Conservation (phyloP, 2,888 invertebrate genomes). For the Megamerina dolium region DNA sequence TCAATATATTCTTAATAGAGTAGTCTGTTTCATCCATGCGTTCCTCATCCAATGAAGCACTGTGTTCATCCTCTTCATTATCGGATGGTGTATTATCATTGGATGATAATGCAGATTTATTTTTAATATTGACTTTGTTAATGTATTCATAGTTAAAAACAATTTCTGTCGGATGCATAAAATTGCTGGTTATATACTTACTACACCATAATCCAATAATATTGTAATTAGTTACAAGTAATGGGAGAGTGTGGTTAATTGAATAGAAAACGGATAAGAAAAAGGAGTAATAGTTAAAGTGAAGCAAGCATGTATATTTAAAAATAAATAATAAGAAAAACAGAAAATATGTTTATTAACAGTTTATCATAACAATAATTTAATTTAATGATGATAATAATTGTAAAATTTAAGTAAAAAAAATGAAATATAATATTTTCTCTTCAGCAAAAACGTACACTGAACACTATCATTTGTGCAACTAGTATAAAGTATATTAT, state of each 20-base stretch:
- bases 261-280: slow-evolving; percentile 18
- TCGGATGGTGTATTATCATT: slow-evolving; percentile 25
- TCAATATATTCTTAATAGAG: slow-evolving; percentile 38
- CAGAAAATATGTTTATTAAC: too few relatives aligned
- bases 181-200: slow-evolving; percentile 44
- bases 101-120: slow-evolving; percentile 18
- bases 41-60: slow-evolving; percentile 29
- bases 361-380: too few relatives aligned
- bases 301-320: too few relatives aligned
- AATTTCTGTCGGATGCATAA: slow-evolving; percentile 25
- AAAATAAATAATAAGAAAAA: too few relatives aligned
- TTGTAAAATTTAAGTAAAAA: too few relatives aligned
- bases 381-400: too few relatives aligned
- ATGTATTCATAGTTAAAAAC: slow-evolving; percentile 51
- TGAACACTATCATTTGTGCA: slow-evolving; percentile 14
- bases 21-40: slow-evolving; percentile 47
- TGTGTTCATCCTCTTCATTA: slow-evolving; percentile 20
- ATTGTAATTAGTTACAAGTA: too few relatives aligned
- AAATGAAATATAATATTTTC: too few relatives aligned
- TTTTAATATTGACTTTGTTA: slow-evolving; percentile 45
- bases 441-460: too few relatives aligned
- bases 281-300: background rate
- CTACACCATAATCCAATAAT: slow-evolving; percentile 28
- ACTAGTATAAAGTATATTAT: too few relatives aligned
- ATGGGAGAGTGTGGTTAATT: too few relatives aligned